Evolutionary conservation across 2,888 invertebrate species (phyloP).

Genomic region (Brenthis daphne): DNA sequence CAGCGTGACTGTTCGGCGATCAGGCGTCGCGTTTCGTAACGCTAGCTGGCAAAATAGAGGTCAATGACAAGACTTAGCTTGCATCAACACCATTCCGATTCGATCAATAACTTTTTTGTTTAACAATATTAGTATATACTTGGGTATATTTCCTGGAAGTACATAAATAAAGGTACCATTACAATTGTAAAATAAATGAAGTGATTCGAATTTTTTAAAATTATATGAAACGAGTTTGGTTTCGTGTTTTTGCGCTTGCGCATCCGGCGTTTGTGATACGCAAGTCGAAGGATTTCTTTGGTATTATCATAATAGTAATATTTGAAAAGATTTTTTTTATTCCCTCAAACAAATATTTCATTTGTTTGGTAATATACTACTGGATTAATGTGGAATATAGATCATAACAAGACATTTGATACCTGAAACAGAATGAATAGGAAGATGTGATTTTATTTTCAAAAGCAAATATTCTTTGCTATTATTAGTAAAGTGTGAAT

Average conservation of each 20-base stretch:
- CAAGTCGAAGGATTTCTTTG: conserved; percentile 39
- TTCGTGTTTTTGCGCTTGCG: conserved; percentile 52
- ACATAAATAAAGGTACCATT: conserved; percentile 37
- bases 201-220: conserved; percentile 43
- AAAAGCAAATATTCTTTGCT: conserved; percentile 40
- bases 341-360: conserved; percentile 12
- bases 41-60: conserved; percentile 75
- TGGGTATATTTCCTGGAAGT: conserved; percentile 41
- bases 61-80: conserved; percentile 78
- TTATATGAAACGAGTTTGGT: conserved; percentile 45
- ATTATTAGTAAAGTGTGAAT: conserved; percentile 64
- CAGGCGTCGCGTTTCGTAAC: conserved; percentile 63
- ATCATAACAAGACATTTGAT: conserved; percentile 26
- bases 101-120: conserved; percentile 47
- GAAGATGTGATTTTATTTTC: conserved; percentile 15
- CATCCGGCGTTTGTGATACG: conserved; percentile 42
- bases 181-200: conserved; percentile 41
- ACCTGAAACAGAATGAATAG: conserved; percentile 6
- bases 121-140: conserved; percentile 28
- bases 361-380: conserved; percentile 1
- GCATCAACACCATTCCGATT: conserved; percentile 58
- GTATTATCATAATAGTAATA: conserved; percentile 36
- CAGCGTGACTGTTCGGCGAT: conserved; percentile 65
- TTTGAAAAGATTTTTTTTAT: conserved; percentile 35
- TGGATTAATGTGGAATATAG: conserved; percentile 19